These are phyloP conservation scores for Megathymus violae DNA, from an alignment of 1,140 invertebrate species.

Conservation along the genomic window DNA sequence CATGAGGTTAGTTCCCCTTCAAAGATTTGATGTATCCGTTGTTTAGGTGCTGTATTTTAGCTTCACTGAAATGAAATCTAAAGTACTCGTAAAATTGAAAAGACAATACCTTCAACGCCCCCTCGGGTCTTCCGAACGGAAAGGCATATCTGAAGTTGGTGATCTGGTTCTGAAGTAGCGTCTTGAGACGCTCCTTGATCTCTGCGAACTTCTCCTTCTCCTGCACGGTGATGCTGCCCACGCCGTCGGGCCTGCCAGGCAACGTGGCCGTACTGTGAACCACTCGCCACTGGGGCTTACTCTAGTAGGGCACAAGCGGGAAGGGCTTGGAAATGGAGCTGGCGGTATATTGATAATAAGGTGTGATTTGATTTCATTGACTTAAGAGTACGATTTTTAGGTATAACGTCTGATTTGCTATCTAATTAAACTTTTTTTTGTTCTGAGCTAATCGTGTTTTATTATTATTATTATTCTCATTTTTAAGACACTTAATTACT, in stretches of 20 bases:
- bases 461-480: too few species aligned
- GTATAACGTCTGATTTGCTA: too few species aligned
- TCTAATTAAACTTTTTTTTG: too few species aligned
- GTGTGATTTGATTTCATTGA: too few species aligned
- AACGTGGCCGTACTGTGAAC: constrained; percentile 82
- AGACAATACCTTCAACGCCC: constrained; percentile 95
- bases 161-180: constrained; percentile 98
- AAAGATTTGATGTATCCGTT: too few species aligned
- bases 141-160: constrained; percentile 99
- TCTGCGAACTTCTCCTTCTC: constrained; percentile 99
- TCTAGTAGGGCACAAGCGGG: constrained; percentile 79
- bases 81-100: too few species aligned
- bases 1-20: too few species aligned
- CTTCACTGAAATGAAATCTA: background rate
- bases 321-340: constrained; percentile 56
- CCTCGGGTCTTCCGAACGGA: constrained; percentile 99
- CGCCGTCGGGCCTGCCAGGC: constrained; percentile 95
- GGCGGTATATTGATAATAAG: too few species aligned
- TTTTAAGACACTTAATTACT: too few species aligned
- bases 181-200: constrained; percentile 96
- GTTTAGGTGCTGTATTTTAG: too few species aligned
- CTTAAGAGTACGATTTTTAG: too few species aligned
- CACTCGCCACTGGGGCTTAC: constrained; percentile 71
- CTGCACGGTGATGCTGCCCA: constrained; percentile 98
- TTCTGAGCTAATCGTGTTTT: too few species aligned